Percentiles rank a stretch among this genome's conserved stretches.
Conservation (phyloP, 2,888 invertebrate species). For the Mesopsocus fuscifrons region DNA sequence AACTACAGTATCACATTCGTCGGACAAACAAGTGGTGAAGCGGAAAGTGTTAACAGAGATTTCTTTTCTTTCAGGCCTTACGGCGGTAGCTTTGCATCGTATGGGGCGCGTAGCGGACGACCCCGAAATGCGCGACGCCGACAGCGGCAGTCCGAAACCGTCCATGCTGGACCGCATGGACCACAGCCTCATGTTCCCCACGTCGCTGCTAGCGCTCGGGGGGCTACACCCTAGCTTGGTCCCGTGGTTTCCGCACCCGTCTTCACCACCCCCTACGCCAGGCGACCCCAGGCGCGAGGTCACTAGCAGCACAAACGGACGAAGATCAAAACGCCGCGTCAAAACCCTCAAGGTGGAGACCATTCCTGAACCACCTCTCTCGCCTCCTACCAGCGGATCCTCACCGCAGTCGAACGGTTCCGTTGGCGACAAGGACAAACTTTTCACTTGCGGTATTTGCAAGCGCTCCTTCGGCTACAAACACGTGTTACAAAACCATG, state of each 20-base stretch:
- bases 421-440: conserved; percentile 42
- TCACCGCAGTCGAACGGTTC: conserved; percentile 29
- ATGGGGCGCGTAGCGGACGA: conserved; percentile 11
- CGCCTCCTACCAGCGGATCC: conserved; percentile 35
- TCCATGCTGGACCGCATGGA: conserved; percentile 14
- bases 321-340: too few species aligned
- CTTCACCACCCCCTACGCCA: neutral
- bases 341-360: too few species aligned
- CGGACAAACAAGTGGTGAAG: too few species aligned
- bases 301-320: too few species aligned
- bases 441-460: conserved; percentile 77
- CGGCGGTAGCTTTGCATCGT: conserved; percentile 13
- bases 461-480: conserved; percentile 83
- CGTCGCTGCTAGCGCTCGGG: neutral
- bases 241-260: neutral
- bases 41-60: too few species aligned
- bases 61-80: conserved; percentile 12
- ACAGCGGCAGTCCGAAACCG: conserved; percentile 11
- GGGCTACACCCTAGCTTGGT: too few species aligned
- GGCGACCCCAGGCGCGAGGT: too few species aligned
- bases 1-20: too few species aligned
- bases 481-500: conserved; percentile 86
- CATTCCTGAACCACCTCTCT: conserved; percentile 28
- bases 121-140: conserved; percentile 10
- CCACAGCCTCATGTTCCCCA: conserved; percentile 7